These are phyloP conservation scores for Isurus oxyrinchus DNA, from an alignment of 2,113 vertebrate species.

Conservation along the genomic window DNA sequence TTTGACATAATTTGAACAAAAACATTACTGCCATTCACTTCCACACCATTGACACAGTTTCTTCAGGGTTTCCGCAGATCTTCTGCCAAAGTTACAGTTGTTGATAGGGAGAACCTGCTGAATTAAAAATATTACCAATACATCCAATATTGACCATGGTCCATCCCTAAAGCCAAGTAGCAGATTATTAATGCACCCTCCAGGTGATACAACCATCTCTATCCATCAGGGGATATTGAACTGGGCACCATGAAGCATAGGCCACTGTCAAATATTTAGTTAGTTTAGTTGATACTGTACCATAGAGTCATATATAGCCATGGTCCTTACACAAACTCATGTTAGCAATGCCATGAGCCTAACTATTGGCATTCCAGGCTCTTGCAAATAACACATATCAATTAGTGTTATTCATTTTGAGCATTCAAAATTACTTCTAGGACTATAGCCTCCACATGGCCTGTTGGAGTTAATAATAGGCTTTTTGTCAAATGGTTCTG, in stretches of 20 bases:
- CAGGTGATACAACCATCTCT: not conserved
- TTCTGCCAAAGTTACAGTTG: not conserved
- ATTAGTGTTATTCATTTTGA: not conserved
- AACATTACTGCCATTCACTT: not conserved
- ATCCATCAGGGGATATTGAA: not conserved
- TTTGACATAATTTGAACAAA: not conserved
- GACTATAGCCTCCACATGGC: not conserved
- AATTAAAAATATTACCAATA: not conserved
- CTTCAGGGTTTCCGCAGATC: not conserved
- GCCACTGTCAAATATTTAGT: not conserved
- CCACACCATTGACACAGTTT: not conserved
- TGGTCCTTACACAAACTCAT: not conserved
- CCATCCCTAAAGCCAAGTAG: not conserved
- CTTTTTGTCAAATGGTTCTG: not conserved
- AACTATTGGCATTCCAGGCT: not conserved
- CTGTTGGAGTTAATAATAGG: not conserved
- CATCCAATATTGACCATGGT: not conserved
- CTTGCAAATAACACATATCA: not conserved
- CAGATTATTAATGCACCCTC: not conserved
- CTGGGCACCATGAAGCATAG: not conserved
- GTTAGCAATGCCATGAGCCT: not conserved
- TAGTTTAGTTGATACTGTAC: not conserved
- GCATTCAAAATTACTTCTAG: not conserved
- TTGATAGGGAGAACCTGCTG: not conserved
- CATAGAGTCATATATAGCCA: not conserved